Conservation (phyloP, 2,888 invertebrate genomes). For the Pocota personata region DNA sequence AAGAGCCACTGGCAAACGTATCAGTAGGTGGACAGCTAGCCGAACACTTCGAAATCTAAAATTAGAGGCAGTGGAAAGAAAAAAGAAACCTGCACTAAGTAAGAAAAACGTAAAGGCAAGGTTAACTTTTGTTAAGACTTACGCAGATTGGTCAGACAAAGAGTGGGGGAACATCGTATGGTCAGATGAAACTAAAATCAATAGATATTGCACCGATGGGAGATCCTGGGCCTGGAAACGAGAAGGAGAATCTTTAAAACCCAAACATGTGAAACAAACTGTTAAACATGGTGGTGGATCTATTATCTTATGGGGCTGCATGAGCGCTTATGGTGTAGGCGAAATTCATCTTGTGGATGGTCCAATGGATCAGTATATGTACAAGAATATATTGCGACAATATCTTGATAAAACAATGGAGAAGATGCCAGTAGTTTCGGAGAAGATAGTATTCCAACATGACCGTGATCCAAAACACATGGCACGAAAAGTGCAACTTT, state of each 20-base stretch:
- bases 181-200: slow-evolving; percentile 66
- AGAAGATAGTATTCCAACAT: slow-evolving; percentile 48
- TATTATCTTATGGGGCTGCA: slow-evolving; percentile 58
- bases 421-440: background rate
- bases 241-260: slow-evolving; percentile 52
- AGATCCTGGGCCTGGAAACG: slow-evolving; percentile 66
- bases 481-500: slow-evolving; percentile 50
- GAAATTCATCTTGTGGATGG: slow-evolving; percentile 51
- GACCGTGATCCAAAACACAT: slow-evolving; percentile 67
- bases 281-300: slow-evolving; percentile 52
- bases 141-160: slow-evolving; percentile 27
- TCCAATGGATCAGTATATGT: slow-evolving; percentile 54
- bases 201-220: slow-evolving; percentile 60
- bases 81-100: slow-evolving; percentile 60
- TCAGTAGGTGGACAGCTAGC: slow-evolving; percentile 62
- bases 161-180: slow-evolving; percentile 50
- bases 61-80: slow-evolving; percentile 49
- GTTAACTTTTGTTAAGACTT: slow-evolving; percentile 34
- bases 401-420: slow-evolving; percentile 20
- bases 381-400: slow-evolving; percentile 35
- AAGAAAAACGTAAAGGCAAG: slow-evolving; percentile 60
- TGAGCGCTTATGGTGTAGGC: slow-evolving; percentile 59
- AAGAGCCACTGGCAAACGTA: slow-evolving; percentile 43
- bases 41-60: slow-evolving; percentile 28
- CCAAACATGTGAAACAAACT: slow-evolving; percentile 58